Conservation (phyloP, 2,797 vertebrate genomes). For the Arctocebus calabarensis region DNA sequence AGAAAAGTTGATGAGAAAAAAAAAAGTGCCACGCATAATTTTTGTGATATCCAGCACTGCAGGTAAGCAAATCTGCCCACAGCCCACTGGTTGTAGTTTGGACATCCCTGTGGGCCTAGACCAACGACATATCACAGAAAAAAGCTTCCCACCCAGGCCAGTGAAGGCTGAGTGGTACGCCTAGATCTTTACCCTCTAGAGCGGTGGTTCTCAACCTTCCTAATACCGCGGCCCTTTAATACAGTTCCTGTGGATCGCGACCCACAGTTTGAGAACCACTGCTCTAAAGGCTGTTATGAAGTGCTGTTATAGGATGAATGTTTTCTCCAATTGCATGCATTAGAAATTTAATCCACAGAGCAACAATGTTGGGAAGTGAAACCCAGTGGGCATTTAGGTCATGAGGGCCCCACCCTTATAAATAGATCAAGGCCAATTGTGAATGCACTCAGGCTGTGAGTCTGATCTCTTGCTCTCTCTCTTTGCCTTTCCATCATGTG, state of each 20-base stretch:
- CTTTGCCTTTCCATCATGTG: neutral
- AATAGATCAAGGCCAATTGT: neutral
- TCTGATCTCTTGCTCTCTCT: neutral
- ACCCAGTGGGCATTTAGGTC: neutral
- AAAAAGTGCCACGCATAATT: too few relatives aligned
- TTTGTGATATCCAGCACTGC: too few relatives aligned
- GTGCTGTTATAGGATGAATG: neutral
- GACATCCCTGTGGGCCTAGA: too few relatives aligned
- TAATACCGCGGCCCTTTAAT: too few relatives aligned
- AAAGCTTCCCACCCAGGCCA: neutral
- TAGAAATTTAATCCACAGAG: neutral
- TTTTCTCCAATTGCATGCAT: neutral
- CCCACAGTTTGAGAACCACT: too few relatives aligned
- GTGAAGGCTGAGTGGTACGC: neutral
- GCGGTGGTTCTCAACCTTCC: too few relatives aligned
- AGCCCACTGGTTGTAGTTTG: too few relatives aligned
- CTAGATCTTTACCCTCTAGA: neutral
- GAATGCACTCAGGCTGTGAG: neutral
- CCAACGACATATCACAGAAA: neutral
- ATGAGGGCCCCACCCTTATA: neutral
- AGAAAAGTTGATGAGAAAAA: too few relatives aligned
- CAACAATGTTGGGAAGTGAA: neutral
- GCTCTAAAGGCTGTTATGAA: neutral
- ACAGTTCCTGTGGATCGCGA: too few relatives aligned
- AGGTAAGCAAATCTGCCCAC: too few relatives aligned